Evolutionary conservation across 2,113 vertebrate species (phyloP), one percentile per base, ranked within the genome.

Genomic region (Megaceryle torquata): DNA sequence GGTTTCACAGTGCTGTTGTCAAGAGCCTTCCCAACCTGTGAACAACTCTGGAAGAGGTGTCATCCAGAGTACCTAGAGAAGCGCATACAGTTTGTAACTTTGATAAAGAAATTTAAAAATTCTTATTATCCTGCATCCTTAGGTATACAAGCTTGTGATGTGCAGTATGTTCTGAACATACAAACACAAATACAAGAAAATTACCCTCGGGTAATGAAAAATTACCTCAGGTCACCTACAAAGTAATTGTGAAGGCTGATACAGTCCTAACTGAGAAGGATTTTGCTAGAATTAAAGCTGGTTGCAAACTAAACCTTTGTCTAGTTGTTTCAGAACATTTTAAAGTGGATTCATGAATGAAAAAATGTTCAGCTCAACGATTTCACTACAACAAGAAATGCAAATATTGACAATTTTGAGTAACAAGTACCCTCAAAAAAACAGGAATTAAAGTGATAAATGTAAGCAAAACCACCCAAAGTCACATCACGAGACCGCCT

Each of bases 391-490:
- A 43, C 25, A 71, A 92, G 86, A 91, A 89, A 95, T 83, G 72
- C 89, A 95, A 96, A 96, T 93, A 95, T 88, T 95, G 92, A 93
- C 82, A 85, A 91, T 75, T 83, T 60, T 87, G 61, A 87, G 77
- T 51, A 82, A 82, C 15, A 76, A 92, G 54, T 95, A 39, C 70
- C 85, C 53, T 64, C 68, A 86, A 86, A 93, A 86, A 88, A 91
- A 26, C 19, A 93, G 67, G 50, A 89, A 76, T 82, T 39, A 61
- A 91, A 96, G 84, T 85, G 86, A 96, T 88, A 95, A 88, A 88
- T 94, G 79, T 91, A 95, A 95, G 83, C 82, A 96, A 95, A 96
- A 88, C 92, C 95, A 95, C 92, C 86, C 95, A 96, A 91, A 92
- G 60, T 51, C 60, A 61, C 86, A 93, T 78, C 92, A 96, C 79